A percentile compares a stretch with the other conserved stretches of the same genome.
phyloP scores from a whole-genome alignment of 2,797 vertebrate species.

The Sebastes itinus region DNA sequence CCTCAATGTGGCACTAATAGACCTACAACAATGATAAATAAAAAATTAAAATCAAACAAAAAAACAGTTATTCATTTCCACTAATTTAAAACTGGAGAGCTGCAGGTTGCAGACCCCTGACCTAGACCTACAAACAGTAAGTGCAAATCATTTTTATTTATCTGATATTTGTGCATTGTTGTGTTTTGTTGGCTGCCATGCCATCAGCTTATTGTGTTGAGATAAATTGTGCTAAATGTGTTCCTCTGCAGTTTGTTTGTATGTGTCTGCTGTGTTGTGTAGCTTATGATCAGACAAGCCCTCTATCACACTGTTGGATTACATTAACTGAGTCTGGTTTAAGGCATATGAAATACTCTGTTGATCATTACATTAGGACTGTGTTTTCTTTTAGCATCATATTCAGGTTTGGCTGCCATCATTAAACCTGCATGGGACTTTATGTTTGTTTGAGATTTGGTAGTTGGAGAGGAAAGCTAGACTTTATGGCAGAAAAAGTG shows the following conservation, averaged over 20 bases:
- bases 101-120: too few species aligned
- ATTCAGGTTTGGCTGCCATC: neutral
- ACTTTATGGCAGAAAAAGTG: neutral
- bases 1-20: too few species aligned
- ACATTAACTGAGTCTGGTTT: neutral
- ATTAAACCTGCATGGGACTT: neutral
- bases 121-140: neutral
- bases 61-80: too few species aligned
- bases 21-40: too few species aligned
- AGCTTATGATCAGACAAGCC: neutral
- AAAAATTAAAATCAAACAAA: too few species aligned
- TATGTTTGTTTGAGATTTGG: neutral
- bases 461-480: neutral
- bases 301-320: neutral
- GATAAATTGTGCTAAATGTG: neutral
- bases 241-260: neutral
- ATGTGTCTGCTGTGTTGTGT: neutral
- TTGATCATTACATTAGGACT: neutral
- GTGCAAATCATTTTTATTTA: neutral
- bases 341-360: neutral
- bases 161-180: neutral
- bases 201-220: neutral
- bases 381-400: neutral
- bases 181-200: neutral
- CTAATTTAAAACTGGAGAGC: too few species aligned